phyloP scores from a whole-genome alignment of 1,140 invertebrate genomes.

The Acromyrmex echinatior region DNA sequence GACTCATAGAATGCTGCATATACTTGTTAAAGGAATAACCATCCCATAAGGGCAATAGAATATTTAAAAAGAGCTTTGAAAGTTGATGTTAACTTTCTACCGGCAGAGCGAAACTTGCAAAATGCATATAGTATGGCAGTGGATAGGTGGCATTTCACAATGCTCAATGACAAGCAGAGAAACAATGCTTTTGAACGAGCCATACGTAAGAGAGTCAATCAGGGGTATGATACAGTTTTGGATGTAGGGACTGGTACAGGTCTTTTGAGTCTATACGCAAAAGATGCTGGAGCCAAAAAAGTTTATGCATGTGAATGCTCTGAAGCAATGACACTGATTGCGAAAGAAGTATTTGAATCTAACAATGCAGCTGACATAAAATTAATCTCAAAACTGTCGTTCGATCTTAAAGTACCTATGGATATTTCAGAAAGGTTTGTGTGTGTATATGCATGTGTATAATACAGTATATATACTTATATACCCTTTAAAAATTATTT shows the following conservation, averaged over 20 bases:
- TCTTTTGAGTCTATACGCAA: constrained; percentile 89
- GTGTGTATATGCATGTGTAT: background rate
- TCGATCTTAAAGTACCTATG: constrained; percentile 86
- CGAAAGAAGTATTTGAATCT: constrained; percentile 86
- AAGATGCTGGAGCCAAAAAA: constrained; percentile 86
- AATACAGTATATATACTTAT: background rate
- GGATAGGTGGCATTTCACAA: constrained; percentile 93
- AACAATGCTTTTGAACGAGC: constrained; percentile 90
- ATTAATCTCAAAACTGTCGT: constrained; percentile 87
- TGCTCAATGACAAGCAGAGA: constrained; percentile 92
- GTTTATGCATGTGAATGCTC: constrained; percentile 91
- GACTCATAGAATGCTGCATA: constrained; percentile 57
- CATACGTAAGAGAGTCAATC: constrained; percentile 87
- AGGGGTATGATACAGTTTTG: constrained; percentile 88
- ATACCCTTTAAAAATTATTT: constrained; percentile 18
- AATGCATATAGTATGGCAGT: constrained; percentile 86
- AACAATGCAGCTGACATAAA: constrained; percentile 84
- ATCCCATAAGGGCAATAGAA: constrained; percentile 76
- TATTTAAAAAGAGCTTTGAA: constrained; percentile 77
- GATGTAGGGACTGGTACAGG: constrained; percentile 93
- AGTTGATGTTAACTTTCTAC: constrained; percentile 77
- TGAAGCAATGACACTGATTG: constrained; percentile 88
- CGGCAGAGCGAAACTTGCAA: constrained; percentile 80
- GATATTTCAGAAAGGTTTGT: constrained; percentile 86
- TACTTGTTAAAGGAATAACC: constrained; percentile 76